These are phyloP conservation scores for Halesus radiatus DNA, from an alignment of 1,140 invertebrate genomes.

Conservation along the genomic window DNA sequence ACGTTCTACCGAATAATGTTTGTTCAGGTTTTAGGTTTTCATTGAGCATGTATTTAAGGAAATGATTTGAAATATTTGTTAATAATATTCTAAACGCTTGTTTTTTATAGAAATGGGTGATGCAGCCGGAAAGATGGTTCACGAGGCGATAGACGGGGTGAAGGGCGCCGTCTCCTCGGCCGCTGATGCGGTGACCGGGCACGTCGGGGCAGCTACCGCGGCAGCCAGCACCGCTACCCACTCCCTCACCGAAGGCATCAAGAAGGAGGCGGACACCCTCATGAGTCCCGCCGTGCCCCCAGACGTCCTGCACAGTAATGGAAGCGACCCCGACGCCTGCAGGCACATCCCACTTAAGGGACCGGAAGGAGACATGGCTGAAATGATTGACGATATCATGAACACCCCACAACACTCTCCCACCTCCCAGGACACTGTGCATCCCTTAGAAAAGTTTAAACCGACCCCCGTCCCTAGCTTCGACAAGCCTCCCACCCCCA, in stretches of 20 bases:
- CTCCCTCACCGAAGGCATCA: not conserved
- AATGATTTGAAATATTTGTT: too few species aligned
- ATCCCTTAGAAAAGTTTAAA: constrained; percentile 46
- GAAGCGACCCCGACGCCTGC: constrained; percentile 28
- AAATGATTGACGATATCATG: constrained; percentile 47
- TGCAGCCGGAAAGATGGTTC: constrained; percentile 40
- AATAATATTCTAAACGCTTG: not conserved
- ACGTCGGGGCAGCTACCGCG: constrained; percentile 3
- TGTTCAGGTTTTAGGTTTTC: too few species aligned
- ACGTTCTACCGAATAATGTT: too few species aligned
- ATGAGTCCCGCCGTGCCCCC: constrained; percentile 6
- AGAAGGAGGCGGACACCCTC: constrained; percentile 24
- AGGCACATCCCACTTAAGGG: constrained; percentile 39
- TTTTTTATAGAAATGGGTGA: constrained; percentile 53
- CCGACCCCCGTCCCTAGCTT: constrained; percentile 55
- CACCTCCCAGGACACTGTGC: constrained; percentile 9
- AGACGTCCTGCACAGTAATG: not conserved
- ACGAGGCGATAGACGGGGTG: constrained; percentile 52
- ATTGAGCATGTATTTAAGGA: too few species aligned
- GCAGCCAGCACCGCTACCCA: constrained; percentile 15
- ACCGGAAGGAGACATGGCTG: constrained; percentile 6
- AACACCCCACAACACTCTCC: constrained; percentile 37
- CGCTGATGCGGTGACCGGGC: constrained; percentile 41
- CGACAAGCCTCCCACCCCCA: constrained; percentile 53
- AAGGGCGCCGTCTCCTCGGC: constrained; percentile 50